phyloP scores from a whole-genome alignment of 1,140 invertebrate genomes.

The Caenorhabditis latens region DNA sequence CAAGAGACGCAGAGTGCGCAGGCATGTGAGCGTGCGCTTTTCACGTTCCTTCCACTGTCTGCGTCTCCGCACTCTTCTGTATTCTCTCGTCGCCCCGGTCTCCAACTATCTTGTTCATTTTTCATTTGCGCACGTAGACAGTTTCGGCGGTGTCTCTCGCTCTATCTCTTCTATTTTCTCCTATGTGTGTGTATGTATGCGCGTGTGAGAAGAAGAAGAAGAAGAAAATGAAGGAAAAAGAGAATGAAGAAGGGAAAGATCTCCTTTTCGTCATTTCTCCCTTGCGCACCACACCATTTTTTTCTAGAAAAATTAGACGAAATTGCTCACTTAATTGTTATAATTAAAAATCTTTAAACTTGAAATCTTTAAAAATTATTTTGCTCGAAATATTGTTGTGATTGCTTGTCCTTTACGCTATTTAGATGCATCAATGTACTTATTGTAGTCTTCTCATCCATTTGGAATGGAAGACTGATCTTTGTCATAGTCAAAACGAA shows the following conservation, averaged over 20 bases:
- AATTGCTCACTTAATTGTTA: no score
- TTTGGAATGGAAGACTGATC: constrained; percentile 7
- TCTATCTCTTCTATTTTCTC: neutral
- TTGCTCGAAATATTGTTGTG: no score
- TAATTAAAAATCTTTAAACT: no score
- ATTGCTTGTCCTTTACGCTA: no score
- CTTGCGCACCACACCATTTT: neutral
- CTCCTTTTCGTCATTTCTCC: constrained; percentile 19
- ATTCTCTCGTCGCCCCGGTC: neutral
- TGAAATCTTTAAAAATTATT: no score
- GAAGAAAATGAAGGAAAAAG: constrained; percentile 27
- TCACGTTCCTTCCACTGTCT: constrained; percentile 6
- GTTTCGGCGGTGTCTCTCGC: constrained; percentile 6
- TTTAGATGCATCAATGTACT: no score
- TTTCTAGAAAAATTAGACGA: neutral
- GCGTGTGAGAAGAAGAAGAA: constrained; percentile 1
- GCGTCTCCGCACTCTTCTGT: neutral
- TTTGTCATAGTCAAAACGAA: constrained; percentile 26
- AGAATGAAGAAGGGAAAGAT: constrained; percentile 17
- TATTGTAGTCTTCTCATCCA: neutral
- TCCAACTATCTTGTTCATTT: constrained; percentile 36
- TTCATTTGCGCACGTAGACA: constrained; percentile 55
- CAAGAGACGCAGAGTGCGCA: constrained; percentile 35
- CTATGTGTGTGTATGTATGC: constrained; percentile 1
- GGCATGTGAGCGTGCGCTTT: constrained; percentile 52